Evolutionary conservation across 2,797 vertebrate species (phyloP), one percentile per base, ranked within the genome.

Genomic region (Semaprochilodus insignis): DNA sequence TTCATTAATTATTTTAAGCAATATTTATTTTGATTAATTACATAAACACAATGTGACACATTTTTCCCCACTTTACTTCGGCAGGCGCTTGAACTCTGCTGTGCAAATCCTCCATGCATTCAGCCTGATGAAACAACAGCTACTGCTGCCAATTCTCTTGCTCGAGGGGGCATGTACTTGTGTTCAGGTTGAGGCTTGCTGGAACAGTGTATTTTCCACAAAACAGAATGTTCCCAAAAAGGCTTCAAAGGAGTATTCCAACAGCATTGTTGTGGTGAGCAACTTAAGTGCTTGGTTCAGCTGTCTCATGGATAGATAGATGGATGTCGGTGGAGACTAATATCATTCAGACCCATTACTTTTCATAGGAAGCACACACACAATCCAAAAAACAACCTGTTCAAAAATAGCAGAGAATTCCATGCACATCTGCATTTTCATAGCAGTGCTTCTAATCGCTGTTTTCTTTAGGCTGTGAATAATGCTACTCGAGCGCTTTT

Each of bases 11-110:
- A 70, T 70, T 19, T 40, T 31, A 31, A 59, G 63, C 11, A 14
- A 21, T 31, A 71, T 81, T 77, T 76, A 81, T 65, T 51, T 60
- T 60, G 55, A 81, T 81, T 70, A 69, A 44, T 44, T 69, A 19
- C n/a, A 54, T 52, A 76, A 81, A 75, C 57, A 72, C 60, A 55
- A 65, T 27, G 62, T 57, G 27, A 55, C 23, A 51, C 19, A 0
- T 63, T 74, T 54, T 36, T 51, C 60, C 31, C 8, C n/a, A 23
- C 10, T 34, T 52, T 74, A 34, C 52, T 81, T 21, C n/a, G 23
- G n/a, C 72, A 81, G 63, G 21, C 48, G 19, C 48, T 40, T 19
- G 16, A 73, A 80, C 55, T 63, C 36, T 31, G 23, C 23, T 72
- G 19, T 60, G 59, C 31, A 52, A 73, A 60, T 63, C 40, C 54